These are phyloP conservation scores for Ptychochromis oligacanthus DNA, from an alignment of 2,113 vertebrate genomes.

Conservation along the genomic window DNA sequence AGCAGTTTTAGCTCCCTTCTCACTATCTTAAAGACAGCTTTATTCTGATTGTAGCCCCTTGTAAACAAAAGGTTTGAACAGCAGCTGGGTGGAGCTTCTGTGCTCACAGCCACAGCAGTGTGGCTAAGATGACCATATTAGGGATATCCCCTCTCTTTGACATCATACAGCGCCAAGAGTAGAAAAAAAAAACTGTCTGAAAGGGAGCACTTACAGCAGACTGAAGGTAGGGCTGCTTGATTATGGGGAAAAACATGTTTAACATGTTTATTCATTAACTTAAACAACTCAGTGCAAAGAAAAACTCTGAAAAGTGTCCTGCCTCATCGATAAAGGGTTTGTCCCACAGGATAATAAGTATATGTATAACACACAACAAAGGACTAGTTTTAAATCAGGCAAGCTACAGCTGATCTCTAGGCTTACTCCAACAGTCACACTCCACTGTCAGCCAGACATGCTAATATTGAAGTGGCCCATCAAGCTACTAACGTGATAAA, in stretches of 20 bases:
- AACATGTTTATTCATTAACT: background rate
- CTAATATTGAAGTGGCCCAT: conserved; percentile 55
- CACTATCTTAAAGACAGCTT: background rate
- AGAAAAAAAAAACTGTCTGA: background rate
- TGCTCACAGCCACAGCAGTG: no score
- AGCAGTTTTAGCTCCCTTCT: background rate
- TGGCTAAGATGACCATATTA: no score
- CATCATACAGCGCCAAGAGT: no score
- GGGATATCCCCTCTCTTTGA: no score
- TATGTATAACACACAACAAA: background rate
- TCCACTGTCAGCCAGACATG: conserved; percentile 44
- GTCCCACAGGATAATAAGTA: no score
- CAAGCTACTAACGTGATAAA: conserved; percentile 48
- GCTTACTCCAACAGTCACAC: background rate
- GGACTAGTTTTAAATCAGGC: background rate
- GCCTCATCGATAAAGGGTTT: background rate
- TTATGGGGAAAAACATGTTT: background rate
- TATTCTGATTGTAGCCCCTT: background rate
- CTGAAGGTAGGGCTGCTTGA: background rate
- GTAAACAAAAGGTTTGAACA: background rate
- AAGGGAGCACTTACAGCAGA: background rate
- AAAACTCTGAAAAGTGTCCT: background rate
- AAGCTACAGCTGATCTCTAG: background rate
- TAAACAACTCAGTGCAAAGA: background rate
- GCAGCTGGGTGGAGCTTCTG: background rate